Base-by-base conservation (phyloP, 2,888 invertebrate genomes). In the Pteria penguin region DNA sequence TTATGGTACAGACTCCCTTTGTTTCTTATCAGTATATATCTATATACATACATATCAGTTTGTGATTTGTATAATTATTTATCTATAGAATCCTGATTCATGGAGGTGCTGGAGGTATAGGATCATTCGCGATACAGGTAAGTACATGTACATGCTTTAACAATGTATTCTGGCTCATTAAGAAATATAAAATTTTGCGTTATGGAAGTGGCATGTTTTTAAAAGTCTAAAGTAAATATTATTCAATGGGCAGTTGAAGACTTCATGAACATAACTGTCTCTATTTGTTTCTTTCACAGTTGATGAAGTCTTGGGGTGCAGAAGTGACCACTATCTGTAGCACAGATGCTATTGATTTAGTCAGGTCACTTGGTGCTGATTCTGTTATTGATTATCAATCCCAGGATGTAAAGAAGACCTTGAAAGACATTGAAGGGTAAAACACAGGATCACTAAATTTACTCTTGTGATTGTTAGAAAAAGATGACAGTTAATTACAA, bases 81-180 rank as follows among this genome's bases (percentile, higher is more conserved):
- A n/a, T n/a, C n/a, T n/a, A n/a, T 79, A 92, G 95, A 88, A 94
- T 96, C 69, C 93, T 98, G 80, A 94, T 98, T 80, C 93, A 97
- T 81, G 98, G 98, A 2, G 96, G 95, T 61, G 95, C 98, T 33
- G 98, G 98, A 57, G 97, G 98, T 61, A 97, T 98, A 71, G 98
- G 98, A 57, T 95, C 95, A 70, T 93, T 96, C 82, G 97, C 97
- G 70, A 94, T 97, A 88, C 98, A 97, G 89, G 92, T 92, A 79
- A 45, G 45, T 45, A 45, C 45, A 45, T 1, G 45, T 45, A 45
- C 45, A 8, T 45, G n/a, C n/a, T n/a, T n/a, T n/a, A n/a, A n/a
- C n/a, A n/a, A n/a, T n/a, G n/a, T n/a, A n/a, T n/a, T n/a, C n/a
- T n/a, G n/a, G n/a, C n/a, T n/a, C n/a, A n/a, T n/a, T n/a, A n/a